Conservation (phyloP, 2,888 invertebrate genomes). For the Drosophila pegasa region DNA sequence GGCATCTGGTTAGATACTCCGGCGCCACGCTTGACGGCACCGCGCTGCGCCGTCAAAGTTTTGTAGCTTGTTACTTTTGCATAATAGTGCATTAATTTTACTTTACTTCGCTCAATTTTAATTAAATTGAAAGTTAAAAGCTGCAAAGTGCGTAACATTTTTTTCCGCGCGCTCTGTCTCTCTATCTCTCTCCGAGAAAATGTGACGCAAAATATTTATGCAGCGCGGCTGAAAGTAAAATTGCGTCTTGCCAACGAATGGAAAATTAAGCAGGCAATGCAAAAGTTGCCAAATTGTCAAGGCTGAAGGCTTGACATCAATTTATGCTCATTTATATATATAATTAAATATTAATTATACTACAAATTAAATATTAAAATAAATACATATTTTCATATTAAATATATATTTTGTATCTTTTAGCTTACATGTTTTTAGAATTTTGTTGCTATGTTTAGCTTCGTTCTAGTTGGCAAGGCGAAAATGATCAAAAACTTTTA, state of each 20-base stretch:
- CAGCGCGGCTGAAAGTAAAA: slow-evolving; percentile 22
- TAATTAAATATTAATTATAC: slow-evolving; percentile 1
- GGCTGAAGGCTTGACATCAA: background rate
- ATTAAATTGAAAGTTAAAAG: slow-evolving; percentile 73
- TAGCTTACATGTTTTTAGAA: no score
- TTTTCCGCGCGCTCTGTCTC: background rate
- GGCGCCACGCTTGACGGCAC: slow-evolving; percentile 31
- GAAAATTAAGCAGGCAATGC: background rate
- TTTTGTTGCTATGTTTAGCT: no score
- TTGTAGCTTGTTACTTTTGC: slow-evolving; percentile 47
- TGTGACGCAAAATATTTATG: slow-evolving; percentile 14
- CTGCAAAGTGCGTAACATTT: slow-evolving; percentile 37
- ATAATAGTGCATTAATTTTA: slow-evolving; percentile 68
- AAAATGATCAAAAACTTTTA: no score
- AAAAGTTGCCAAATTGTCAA: slow-evolving; percentile 10
- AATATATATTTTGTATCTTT: no score
- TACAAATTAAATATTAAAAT: no score
- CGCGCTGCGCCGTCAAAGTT: slow-evolving; percentile 43
- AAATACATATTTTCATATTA: no score
- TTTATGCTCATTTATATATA: no score
- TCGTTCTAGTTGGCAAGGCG: no score
- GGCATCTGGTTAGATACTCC: slow-evolving; percentile 29
- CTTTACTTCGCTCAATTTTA: slow-evolving; percentile 66
- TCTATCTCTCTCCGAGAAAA: background rate
- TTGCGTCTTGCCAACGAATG: slow-evolving; percentile 11